These are phyloP conservation scores for Anolis sagrei DNA, from an alignment of 2,113 vertebrate genomes.

Conservation along the genomic window DNA sequence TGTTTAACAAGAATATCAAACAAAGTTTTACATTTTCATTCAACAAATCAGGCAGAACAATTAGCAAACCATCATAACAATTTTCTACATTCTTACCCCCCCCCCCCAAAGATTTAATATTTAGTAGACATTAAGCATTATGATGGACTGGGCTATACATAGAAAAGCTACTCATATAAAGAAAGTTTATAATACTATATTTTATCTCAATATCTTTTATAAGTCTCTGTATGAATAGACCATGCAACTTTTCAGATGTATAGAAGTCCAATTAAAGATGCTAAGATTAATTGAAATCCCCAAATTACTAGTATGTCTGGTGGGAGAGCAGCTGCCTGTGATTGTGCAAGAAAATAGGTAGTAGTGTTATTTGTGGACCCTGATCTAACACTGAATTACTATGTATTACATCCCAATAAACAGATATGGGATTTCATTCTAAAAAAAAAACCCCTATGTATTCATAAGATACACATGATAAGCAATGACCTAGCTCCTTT, in stretches of 20 bases:
- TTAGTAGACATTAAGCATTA: not conserved
- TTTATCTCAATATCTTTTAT: not conserved
- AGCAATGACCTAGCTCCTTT: constrained; percentile 64
- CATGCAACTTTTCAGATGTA: not conserved
- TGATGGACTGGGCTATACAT: not conserved
- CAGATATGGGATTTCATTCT: constrained; percentile 49
- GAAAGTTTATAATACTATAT: not conserved
- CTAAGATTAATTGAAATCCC: not conserved
- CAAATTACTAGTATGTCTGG: not conserved
- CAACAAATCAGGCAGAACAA: not conserved
- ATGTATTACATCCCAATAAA: not conserved
- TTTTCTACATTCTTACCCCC: constrained; percentile 1
- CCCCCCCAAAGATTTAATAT: not conserved
- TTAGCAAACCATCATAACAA: not conserved
- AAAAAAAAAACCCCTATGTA: constrained; percentile 34
- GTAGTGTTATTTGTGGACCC: not conserved
- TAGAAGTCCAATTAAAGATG: not conserved
- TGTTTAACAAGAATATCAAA: not conserved
- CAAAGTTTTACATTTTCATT: not conserved
- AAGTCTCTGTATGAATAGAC: not conserved
- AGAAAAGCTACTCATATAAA: not conserved
- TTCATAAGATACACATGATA: constrained; percentile 65
- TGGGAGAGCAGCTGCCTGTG: not conserved
- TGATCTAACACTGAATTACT: not conserved
- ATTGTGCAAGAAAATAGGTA: not conserved